Conservation (phyloP, 2,888 invertebrate genomes). For the Cremastinae sp. region DNA sequence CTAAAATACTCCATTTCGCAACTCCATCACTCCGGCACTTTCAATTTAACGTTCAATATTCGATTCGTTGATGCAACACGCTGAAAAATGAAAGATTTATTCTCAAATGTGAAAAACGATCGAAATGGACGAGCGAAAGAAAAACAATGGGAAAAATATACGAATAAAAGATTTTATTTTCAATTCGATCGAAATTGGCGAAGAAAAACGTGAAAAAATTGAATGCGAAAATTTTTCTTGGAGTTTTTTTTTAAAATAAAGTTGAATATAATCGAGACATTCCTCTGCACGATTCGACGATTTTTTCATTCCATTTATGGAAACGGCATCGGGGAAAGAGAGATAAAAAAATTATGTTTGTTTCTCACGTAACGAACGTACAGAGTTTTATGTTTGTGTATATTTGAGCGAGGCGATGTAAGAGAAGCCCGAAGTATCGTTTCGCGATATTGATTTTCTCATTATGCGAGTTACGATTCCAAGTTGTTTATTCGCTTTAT, state of each 20-base stretch:
- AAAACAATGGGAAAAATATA: too few relatives aligned
- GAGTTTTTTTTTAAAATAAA: background rate
- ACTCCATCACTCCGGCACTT: conserved; percentile 46
- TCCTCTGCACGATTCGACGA: background rate
- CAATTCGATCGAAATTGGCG: background rate
- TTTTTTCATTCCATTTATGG: background rate
- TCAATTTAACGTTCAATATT: conserved; percentile 45
- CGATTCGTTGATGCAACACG: conserved; percentile 29
- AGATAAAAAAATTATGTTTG: conserved; percentile 2
- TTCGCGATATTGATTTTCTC: conserved; percentile 62
- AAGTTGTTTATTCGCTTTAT: conserved; percentile 51
- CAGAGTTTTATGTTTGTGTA: conserved; percentile 1
- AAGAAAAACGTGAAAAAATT: too few relatives aligned
- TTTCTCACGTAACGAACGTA: conserved; percentile 24
- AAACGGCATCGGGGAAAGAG: background rate
- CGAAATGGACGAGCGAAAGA: background rate
- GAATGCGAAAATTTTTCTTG: background rate
- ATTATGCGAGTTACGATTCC: conserved; percentile 53
- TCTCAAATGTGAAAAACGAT: background rate
- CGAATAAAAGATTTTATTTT: conserved; percentile 20
- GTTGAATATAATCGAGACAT: conserved; percentile 23
- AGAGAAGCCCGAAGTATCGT: conserved; percentile 41
- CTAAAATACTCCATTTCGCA: conserved; percentile 49
- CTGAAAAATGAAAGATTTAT: conserved; percentile 25
- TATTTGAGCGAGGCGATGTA: background rate